Evolutionary conservation across 2,797 vertebrate genomes (phyloP).

Genomic region (Dicrostonyx torquatus): DNA sequence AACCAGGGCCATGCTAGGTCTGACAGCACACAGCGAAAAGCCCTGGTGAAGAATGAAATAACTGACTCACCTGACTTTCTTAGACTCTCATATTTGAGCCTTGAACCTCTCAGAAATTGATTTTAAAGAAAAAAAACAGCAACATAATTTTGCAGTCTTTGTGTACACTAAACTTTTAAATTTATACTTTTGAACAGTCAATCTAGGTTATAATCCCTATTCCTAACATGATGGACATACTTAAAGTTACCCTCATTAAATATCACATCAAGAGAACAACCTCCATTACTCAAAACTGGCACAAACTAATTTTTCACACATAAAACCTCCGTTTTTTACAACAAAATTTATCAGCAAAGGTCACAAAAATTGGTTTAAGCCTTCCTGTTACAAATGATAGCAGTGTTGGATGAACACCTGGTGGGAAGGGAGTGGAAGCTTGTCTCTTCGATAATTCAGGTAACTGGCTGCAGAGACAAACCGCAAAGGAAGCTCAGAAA

Average conservation of each 20-base stretch:
- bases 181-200: background rate
- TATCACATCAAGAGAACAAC: constrained; percentile 39
- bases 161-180: constrained; percentile 43
- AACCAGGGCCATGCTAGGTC: background rate
- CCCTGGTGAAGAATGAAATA: constrained; percentile 1
- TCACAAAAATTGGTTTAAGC: background rate
- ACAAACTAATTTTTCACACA: constrained; percentile 29
- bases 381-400: constrained; percentile 22
- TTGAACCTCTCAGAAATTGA: constrained; percentile 26
- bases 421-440: background rate
- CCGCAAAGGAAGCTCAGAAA: constrained; percentile 9
- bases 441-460: constrained; percentile 22
- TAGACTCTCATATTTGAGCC: constrained; percentile 16
- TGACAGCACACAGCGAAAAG: background rate
- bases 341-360: background rate
- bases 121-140: background rate
- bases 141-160: background rate
- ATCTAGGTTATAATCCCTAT: constrained; percentile 78
- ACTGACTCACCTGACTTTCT: constrained; percentile 8
- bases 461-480: constrained; percentile 6
- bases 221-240: constrained; percentile 76
- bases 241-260: constrained; percentile 78
- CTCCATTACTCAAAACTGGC: constrained; percentile 32
- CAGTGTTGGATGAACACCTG: background rate
- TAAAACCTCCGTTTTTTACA: constrained; percentile 50